Evolutionary conservation across 2,797 vertebrate species (phyloP).

Genomic region (Pseudochromis fuscus): DNA sequence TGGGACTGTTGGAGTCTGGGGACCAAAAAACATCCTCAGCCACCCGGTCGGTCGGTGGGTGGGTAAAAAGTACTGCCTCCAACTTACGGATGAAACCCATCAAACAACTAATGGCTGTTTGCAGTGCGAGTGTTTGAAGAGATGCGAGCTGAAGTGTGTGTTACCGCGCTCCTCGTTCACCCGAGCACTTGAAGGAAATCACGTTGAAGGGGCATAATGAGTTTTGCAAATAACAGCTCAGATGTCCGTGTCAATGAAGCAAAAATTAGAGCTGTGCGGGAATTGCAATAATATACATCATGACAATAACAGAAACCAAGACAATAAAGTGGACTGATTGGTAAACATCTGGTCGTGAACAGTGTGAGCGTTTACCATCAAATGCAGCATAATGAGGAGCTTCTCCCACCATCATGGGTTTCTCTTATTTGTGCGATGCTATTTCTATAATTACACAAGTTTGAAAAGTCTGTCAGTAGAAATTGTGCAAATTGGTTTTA

Average conservation of each 20-base stretch:
- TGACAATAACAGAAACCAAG: constrained; percentile 2
- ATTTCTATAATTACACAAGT: not conserved
- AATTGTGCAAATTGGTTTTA: not conserved
- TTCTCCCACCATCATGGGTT: too few species aligned
- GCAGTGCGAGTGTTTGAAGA: constrained; percentile 26
- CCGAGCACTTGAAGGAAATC: constrained; percentile 31
- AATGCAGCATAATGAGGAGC: constrained; percentile 10
- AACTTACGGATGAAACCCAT: constrained; percentile 14
- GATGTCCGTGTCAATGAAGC: constrained; percentile 9
- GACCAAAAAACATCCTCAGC: constrained; percentile 21
- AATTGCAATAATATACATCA: not conserved
- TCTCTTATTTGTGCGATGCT: too few species aligned
- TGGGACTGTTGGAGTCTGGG: constrained; percentile 7
- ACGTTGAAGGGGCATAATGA: constrained; percentile 34
- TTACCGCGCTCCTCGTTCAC: constrained; percentile 23
- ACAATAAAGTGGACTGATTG: constrained; percentile 2
- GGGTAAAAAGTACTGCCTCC: not conserved
- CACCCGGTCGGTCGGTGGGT: too few species aligned
- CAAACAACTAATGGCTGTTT: constrained; percentile 19
- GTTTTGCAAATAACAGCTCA: constrained; percentile 34
- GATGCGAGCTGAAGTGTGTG: constrained; percentile 16
- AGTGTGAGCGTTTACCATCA: constrained; percentile 12
- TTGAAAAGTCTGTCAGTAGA: constrained; percentile 11
- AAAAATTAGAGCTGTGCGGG: constrained; percentile 9
- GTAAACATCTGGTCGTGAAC: constrained; percentile 1